Evolutionary conservation across 2,888 invertebrate species (phyloP).

Genomic region (Hirudinaria manillensis): DNA sequence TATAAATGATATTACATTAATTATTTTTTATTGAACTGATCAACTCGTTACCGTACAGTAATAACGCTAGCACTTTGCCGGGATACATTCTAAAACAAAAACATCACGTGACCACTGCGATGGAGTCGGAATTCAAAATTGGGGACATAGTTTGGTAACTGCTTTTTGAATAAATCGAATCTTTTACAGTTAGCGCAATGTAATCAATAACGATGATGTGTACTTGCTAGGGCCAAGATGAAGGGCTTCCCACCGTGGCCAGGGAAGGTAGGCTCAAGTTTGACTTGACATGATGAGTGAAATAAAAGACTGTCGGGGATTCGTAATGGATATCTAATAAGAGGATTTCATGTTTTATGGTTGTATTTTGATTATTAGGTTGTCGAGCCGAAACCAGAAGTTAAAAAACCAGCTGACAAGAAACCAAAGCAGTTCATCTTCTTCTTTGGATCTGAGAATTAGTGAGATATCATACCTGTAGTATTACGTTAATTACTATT

Average conservation of each 20-base stretch:
- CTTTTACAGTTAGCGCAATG: neutral
- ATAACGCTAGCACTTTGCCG: slow-evolving; percentile 6
- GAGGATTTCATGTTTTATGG: neutral
- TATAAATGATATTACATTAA: no score
- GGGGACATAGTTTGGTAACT: slow-evolving; percentile 68
- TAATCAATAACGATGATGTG: slow-evolving; percentile 3
- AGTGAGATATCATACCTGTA: slow-evolving; percentile 64
- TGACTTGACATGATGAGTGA: neutral
- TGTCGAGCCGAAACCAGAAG: slow-evolving; percentile 71
- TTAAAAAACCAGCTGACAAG: slow-evolving; percentile 68
- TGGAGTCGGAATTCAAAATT: slow-evolving; percentile 63
- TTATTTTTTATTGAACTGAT: neutral
- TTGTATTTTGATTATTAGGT: slow-evolving; percentile 60
- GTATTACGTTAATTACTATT: no score
- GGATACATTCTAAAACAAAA: neutral
- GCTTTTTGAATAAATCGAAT: slow-evolving; percentile 19
- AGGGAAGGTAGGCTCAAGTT: slow-evolving; percentile 72
- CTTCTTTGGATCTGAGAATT: slow-evolving; percentile 90
- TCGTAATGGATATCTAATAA: no score
- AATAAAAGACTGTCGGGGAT: neutral
- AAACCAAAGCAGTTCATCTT: slow-evolving; percentile 72
- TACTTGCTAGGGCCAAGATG: slow-evolving; percentile 84
- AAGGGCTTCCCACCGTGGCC: slow-evolving; percentile 95
- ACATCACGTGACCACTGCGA: slow-evolving; percentile 42
- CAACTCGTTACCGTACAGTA: neutral